Evolutionary conservation across 2,888 invertebrate genomes (phyloP), one percentile per base, ranked within the genome.

Genomic region (Drosophila limbata): DNA sequence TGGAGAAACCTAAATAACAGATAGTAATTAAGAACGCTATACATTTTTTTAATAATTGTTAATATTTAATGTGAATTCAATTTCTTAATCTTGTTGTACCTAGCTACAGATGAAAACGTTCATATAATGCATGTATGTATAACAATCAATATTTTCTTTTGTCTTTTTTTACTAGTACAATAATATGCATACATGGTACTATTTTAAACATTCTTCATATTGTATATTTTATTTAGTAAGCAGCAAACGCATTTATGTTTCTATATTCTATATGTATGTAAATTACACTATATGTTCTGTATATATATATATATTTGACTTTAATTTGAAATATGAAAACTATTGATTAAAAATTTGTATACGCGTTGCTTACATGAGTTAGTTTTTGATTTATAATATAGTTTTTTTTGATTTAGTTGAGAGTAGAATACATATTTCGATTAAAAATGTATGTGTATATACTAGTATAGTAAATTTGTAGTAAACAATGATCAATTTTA

Each of bases 51-150:
- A 66, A 25, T 52, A 33, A 63, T 76, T 62, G 17, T 47, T 33
- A 55, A 76, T 82, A 72, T 85, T 80, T 81, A 69, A 78, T 81
- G 67, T 61, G 59, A 73, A 45, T 79, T 84, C 44, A 84, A 77
- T 82, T 81, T 71, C 21, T 68, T 81, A 45, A 57, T 65, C 25
- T 67, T 50, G 31, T 56, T 76, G 84, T 73, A 60, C 84, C 84
- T 84, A 84, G 69, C 84, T 84, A 84, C 84, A 82, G 73, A 82
- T 84, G 77, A 79, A 87, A 84, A 87, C 77, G 62, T 73, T 84
- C 56, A 62, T 63, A 63, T 77, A 72, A 81, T 84, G 76, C 40
- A 67, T 70, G 76, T 87, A 69, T 70, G 76, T 83, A 79, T 84
- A 84, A 84, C 83, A 84, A 84, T 87, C 61, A 82, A 82, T 84